Conservation (phyloP, 1,140 invertebrate genomes). For the Agraylea sexmaculata region DNA sequence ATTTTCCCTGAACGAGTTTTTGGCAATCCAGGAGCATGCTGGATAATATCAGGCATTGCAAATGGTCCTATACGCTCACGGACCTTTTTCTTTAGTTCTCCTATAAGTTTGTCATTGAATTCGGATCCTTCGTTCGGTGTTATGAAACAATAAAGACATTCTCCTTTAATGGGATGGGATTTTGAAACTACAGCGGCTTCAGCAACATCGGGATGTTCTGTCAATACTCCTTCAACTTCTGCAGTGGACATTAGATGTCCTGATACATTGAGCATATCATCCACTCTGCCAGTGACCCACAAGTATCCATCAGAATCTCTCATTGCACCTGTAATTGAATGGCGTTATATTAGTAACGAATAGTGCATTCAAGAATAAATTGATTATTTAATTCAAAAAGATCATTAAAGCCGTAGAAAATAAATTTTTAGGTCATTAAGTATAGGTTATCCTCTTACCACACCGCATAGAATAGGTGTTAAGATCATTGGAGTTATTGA, state of each 20-base stretch:
- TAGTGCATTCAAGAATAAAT: not conserved
- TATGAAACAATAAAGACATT: constrained; percentile 94
- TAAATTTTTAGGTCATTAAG: not conserved
- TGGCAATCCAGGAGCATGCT: constrained; percentile 82
- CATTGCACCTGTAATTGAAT: constrained; percentile 55
- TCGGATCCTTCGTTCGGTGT: constrained; percentile 66
- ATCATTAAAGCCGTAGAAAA: not conserved
- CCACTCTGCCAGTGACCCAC: constrained; percentile 94
- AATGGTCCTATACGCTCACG: constrained; percentile 91
- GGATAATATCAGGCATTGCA: constrained; percentile 89
- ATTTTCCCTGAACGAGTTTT: constrained; percentile 98
- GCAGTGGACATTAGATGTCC: constrained; percentile 96
- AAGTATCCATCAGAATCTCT: constrained; percentile 89
- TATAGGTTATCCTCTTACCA: not conserved
- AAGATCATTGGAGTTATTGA: too few species aligned
- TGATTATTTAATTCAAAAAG: not conserved
- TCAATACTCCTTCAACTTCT: constrained; percentile 85
- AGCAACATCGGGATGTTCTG: constrained; percentile 69
- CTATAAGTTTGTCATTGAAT: constrained; percentile 58
- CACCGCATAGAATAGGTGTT: too few species aligned
- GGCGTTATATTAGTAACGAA: constrained; percentile 1
- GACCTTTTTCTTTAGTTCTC: constrained; percentile 72
- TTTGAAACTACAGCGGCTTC: constrained; percentile 93
- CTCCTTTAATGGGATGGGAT: constrained; percentile 88
- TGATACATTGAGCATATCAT: constrained; percentile 97